Conservation (phyloP, 2,888 invertebrate genomes). For the Drosophila fulvimacula region DNA sequence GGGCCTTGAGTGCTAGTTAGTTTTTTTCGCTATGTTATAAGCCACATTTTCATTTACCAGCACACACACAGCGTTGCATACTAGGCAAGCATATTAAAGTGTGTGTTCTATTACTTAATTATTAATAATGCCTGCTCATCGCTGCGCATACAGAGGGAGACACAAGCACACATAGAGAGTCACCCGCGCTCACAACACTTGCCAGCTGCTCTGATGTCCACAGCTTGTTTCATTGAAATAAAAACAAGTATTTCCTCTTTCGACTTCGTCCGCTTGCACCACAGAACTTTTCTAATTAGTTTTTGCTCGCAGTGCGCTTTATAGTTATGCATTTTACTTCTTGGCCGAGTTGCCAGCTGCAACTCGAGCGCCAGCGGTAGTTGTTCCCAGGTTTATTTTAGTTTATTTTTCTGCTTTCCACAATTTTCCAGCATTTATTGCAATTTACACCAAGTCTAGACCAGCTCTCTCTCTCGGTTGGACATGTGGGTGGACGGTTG, state of each 20-base stretch:
- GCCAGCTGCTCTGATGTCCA: constrained; percentile 50
- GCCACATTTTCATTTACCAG: constrained; percentile 40
- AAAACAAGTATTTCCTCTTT: constrained; percentile 38
- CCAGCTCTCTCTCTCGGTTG: constrained; percentile 16
- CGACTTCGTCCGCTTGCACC: constrained; percentile 19
- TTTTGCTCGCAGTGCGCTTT: constrained; percentile 70
- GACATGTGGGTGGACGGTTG: constrained; percentile 25
- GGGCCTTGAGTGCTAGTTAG: constrained; percentile 21
- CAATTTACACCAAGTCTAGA: constrained; percentile 31
- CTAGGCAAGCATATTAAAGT: constrained; percentile 36
- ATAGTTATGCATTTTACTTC: constrained; percentile 72
- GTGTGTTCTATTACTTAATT: constrained; percentile 71
- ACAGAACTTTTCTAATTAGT: constrained; percentile 76
- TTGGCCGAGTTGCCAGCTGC: constrained; percentile 48
- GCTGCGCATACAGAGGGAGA: constrained; percentile 14
- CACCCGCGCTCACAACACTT: constrained; percentile 27
- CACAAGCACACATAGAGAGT: neutral
- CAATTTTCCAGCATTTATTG: constrained; percentile 42
- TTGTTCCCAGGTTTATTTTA: constrained; percentile 21
- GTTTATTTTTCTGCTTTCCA: neutral
- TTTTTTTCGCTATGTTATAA: constrained; percentile 21
- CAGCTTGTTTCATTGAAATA: constrained; percentile 38
- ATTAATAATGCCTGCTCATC: constrained; percentile 63
- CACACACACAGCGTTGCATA: constrained; percentile 4
- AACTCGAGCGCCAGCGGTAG: constrained; percentile 8